A percentile compares a stretch with the other conserved stretches of the same genome.
Evolutionary conservation across 2,797 vertebrate species (phyloP).

Genomic region (Falco peregrinus): DNA sequence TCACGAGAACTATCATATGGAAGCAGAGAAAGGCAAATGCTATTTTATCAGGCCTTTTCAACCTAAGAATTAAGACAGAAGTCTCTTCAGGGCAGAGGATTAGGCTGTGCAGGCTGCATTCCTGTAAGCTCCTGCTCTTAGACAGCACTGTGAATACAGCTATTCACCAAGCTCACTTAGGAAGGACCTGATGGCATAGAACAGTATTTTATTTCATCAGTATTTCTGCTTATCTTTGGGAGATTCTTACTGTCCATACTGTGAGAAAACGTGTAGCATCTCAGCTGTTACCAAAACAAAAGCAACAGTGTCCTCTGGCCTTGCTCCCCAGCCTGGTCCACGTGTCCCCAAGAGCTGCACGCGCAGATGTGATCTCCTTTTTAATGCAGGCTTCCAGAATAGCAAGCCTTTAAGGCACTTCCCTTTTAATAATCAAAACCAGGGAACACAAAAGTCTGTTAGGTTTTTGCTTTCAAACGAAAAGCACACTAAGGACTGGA

Average conservation of each 20-base stretch:
- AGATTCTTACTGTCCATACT: background rate
- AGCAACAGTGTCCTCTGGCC: background rate
- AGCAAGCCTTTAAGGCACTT: slow-evolving; percentile 53
- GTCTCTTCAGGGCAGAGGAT: slow-evolving; percentile 7
- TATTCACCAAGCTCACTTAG: background rate
- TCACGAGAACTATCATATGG: background rate
- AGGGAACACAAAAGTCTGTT: background rate
- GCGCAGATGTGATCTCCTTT: slow-evolving; percentile 15
- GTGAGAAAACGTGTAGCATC: background rate
- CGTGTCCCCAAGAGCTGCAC: background rate
- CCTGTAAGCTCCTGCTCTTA: background rate
- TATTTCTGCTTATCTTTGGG: slow-evolving; percentile 7
- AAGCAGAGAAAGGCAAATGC: slow-evolving; percentile 8
- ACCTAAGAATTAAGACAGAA: background rate
- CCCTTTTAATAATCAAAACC: slow-evolving; percentile 50
- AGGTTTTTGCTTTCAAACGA: background rate
- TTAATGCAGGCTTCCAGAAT: background rate
- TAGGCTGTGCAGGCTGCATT: background rate
- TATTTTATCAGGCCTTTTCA: slow-evolving; percentile 2
- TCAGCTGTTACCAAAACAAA: background rate
- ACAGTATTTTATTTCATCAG: background rate
- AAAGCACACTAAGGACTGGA: background rate
- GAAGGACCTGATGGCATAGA: background rate
- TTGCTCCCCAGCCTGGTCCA: background rate
- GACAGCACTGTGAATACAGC: background rate